These are phyloP conservation scores for Brachypodius melanocephalos DNA, from an alignment of 2,113 vertebrate species.

Conservation along the genomic window DNA sequence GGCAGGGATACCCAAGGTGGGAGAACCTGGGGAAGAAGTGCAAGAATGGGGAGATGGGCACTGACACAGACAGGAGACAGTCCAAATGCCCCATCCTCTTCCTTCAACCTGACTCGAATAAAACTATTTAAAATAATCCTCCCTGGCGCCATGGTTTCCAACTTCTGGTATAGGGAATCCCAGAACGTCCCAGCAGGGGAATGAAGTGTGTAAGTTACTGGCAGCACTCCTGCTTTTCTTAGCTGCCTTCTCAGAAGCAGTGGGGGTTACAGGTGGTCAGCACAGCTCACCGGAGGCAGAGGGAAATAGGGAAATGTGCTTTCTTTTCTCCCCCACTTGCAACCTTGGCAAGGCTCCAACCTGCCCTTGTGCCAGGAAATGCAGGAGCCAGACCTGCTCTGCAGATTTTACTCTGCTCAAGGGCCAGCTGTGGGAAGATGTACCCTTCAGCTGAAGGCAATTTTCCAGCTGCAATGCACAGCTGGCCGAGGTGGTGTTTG, in stretches of 20 bases:
- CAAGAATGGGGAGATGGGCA: neutral
- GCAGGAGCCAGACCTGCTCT: neutral
- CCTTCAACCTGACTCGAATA: neutral
- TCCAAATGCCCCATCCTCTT: neutral
- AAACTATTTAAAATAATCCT: neutral
- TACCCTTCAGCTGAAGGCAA: neutral
- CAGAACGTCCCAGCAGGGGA: neutral
- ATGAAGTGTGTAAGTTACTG: neutral
- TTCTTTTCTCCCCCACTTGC: neutral
- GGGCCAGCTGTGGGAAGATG: neutral
- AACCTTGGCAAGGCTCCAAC: neutral
- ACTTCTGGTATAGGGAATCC: neutral
- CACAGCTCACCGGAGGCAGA: fast-evolving
- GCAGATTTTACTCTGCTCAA: neutral
- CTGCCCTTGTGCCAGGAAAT: neutral
- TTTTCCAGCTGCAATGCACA: neutral
- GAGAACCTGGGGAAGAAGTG: neutral
- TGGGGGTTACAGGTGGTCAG: neutral
- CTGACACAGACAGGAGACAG: neutral
- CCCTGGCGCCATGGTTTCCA: neutral
- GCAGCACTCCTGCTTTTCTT: neutral
- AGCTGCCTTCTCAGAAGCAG: neutral
- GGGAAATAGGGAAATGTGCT: fast-evolving
- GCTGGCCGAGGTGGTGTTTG: neutral
- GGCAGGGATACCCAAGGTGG: neutral